Evolutionary conservation across 2,888 invertebrate species (phyloP), one percentile per base, ranked within the genome.

Genomic region (Orchesellides sinensis): DNA sequence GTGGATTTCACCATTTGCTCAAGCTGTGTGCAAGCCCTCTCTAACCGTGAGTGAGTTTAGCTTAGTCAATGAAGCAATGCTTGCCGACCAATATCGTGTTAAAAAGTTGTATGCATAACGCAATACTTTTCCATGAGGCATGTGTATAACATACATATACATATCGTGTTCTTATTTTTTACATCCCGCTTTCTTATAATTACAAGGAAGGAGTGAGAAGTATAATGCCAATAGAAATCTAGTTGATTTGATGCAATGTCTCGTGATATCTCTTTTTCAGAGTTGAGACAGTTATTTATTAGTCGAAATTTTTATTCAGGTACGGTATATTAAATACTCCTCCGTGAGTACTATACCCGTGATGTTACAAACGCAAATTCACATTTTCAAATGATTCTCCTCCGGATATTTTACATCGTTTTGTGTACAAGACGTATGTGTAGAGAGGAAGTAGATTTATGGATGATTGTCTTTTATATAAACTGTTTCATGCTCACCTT

Each of bases 351-450:
- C 19, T 49, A 47, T 61, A 27, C 12, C 6, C 23, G 25, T 12
- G 2, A 27, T 65, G 49, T 49, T 32, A 63, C 45, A 10, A 14
- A 40, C n/a, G n/a, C n/a, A n/a, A n/a, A n/a, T n/a, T n/a, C n/a
- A n/a, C n/a, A n/a, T n/a, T n/a, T n/a, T 65, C 54, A 79, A 69
- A 63, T 73, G 79, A 25, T 56, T 79, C 73, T 74, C 73, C 73
- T 81, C 81, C 81, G 81, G 81, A 81, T 81, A 81, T 73, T 74
- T 68, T 61, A 74, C 74, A 73, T 80, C 14, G 52, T 19, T 75
- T 27, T 49, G 25, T 23, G n/a, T 54, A 1, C 25, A 47, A 32
- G 54, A 45, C 56, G 68, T 17, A 59, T 69, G 78, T 66, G 72
- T 66, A 8, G 40, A 74, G 35, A 74, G 81, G 68, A 74, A 81